These are phyloP conservation scores for Karalla daura DNA, from an alignment of 2,797 vertebrate species.

Conservation along the genomic window DNA sequence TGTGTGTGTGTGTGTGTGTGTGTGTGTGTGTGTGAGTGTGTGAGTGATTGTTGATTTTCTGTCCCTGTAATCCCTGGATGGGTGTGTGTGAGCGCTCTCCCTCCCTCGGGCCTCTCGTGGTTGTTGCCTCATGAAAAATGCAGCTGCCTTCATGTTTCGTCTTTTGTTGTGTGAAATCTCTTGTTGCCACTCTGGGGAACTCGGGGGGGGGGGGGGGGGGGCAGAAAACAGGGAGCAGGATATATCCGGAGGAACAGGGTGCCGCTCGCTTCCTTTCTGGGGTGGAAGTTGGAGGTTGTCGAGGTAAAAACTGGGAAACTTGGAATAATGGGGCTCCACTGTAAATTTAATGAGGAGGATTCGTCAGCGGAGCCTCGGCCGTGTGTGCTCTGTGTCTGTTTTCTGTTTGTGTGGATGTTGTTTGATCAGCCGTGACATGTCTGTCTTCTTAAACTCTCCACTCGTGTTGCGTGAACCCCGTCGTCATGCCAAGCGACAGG, in stretches of 20 bases:
- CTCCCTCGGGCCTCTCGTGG: slow-evolving; percentile 39
- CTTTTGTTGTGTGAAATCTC: slow-evolving; percentile 57
- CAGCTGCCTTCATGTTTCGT: slow-evolving; percentile 42
- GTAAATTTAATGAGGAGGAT: slow-evolving; percentile 45
- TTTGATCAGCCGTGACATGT: slow-evolving; percentile 30
- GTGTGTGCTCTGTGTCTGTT: slow-evolving; percentile 17
- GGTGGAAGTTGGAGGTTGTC: neutral
- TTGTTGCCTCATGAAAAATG: slow-evolving; percentile 58
- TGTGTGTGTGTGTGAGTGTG: neutral
- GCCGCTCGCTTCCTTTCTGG: slow-evolving; percentile 16
- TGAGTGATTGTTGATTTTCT: neutral
- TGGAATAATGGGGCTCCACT: slow-evolving; percentile 58
- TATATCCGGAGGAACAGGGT: slow-evolving; percentile 40
- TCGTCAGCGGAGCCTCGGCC: slow-evolving; percentile 22
- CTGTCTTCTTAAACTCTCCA: slow-evolving; percentile 25
- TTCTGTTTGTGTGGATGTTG: slow-evolving; percentile 8
- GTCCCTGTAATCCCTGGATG: slow-evolving; percentile 7
- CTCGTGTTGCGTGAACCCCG: slow-evolving; percentile 28
- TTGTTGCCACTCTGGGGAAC: slow-evolving; percentile 20
- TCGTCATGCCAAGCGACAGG: slow-evolving; percentile 69
- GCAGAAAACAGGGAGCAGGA: neutral
- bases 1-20: neutral
- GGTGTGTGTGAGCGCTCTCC: slow-evolving; percentile 22
- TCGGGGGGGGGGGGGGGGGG: neutral
- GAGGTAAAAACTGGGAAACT: slow-evolving; percentile 11